A percentile compares a stretch with the other conserved stretches of the same genome.
These are phyloP conservation scores for Pycnonotus jocosus DNA, from an alignment of 2,113 vertebrate species.

Conservation along the genomic window DNA sequence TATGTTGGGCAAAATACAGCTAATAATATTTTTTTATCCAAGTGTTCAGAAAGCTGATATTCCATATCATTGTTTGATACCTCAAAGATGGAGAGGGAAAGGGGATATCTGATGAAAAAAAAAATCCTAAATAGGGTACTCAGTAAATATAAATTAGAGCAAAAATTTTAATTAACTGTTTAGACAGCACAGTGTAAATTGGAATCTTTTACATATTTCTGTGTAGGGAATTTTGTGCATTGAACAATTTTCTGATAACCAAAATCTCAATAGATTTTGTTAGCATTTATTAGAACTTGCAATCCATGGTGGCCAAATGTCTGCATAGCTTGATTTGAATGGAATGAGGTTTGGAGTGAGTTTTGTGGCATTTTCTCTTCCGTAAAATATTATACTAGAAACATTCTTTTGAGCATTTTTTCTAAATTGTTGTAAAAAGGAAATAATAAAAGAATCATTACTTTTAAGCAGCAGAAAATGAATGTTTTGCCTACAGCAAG, in stretches of 20 bases:
- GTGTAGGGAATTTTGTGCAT: constrained; percentile 33
- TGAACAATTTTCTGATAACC: constrained; percentile 11
- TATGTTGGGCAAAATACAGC: neutral
- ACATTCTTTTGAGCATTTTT: neutral
- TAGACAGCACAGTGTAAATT: neutral
- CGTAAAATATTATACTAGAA: neutral
- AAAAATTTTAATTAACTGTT: constrained; percentile 52
- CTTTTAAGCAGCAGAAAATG: constrained; percentile 5
- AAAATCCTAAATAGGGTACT: neutral
- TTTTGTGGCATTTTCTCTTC: neutral
- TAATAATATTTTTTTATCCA: neutral
- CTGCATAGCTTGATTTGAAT: neutral
- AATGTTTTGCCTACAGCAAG: constrained; percentile 31
- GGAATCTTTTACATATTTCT: constrained; percentile 26
- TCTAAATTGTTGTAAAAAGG: neutral
- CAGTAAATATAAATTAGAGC: constrained; percentile 23
- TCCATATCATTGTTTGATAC: neutral
- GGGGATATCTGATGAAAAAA: neutral
- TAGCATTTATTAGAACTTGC: constrained; percentile 22
- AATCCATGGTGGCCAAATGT: neutral
- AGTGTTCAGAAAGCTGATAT: neutral
- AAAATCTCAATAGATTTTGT: constrained; percentile 50
- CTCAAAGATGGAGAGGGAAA: neutral
- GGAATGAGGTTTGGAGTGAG: neutral
- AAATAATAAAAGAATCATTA: constrained; percentile 1